phyloP scores from a whole-genome alignment of 2,113 vertebrate genomes.

The Tiliqua scincoides region DNA sequence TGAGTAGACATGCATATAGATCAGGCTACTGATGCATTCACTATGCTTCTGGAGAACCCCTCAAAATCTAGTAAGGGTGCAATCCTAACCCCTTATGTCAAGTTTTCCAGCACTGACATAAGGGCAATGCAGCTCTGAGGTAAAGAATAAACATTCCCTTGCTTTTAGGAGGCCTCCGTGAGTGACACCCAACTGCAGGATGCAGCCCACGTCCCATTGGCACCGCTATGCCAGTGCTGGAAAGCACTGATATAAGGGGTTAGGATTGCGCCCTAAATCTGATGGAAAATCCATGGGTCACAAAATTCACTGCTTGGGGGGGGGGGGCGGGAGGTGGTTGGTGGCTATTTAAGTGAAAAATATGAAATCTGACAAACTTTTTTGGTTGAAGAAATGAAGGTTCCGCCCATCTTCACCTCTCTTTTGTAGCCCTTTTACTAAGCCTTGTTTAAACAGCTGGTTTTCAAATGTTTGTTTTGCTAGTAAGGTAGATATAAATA shows the following conservation, averaged over 20 bases:
- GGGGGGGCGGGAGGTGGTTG: not conserved
- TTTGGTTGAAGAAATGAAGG: not conserved
- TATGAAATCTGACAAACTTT: not conserved
- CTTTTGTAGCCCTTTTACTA: not conserved
- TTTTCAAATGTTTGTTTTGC: not conserved
- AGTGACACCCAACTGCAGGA: too few relatives aligned
- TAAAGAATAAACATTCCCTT: too few relatives aligned
- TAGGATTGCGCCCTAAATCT: too few relatives aligned
- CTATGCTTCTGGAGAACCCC: not conserved
- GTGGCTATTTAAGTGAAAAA: not conserved
- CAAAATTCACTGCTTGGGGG: not conserved
- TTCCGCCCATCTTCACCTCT: rapidly evolving
- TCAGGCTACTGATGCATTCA: not conserved
- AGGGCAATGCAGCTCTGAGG: too few relatives aligned
- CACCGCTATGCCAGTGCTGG: too few relatives aligned
- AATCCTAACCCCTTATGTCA: too few relatives aligned
- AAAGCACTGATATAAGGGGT: too few relatives aligned
- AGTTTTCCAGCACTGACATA: too few relatives aligned
- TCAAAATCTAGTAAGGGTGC: not conserved
- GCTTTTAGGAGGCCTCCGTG: too few relatives aligned
- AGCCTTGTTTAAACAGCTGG: not conserved
- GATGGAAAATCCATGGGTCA: not conserved
- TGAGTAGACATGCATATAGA: too few relatives aligned
- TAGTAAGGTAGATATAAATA: not conserved
- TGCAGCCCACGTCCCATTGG: too few relatives aligned